Evolutionary conservation across 2,797 vertebrate genomes (phyloP), one percentile per base, ranked within the genome.

Genomic region (Chelon labrosus): DNA sequence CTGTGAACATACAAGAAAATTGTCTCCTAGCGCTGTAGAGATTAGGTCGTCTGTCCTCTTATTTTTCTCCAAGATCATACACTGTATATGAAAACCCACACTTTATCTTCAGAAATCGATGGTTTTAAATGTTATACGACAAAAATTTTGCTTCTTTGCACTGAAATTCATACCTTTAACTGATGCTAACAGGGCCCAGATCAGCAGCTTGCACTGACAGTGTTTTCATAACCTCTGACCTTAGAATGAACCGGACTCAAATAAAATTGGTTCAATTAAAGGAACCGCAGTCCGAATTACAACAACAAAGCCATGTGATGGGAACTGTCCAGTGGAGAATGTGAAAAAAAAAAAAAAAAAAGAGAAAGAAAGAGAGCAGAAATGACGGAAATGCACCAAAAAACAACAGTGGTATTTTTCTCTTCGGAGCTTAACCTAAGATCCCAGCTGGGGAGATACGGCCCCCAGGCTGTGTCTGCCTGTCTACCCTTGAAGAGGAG

Each of bases 361-460:
- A 35, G n/a, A n/a, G n/a, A 35, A 35, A 71, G 81, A 81, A n/a
- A 64, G 54, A 66, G 50, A 79, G 73, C 46, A 65, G 70, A 49
- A 41, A 62, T 51, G 46, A 68, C 78, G 77, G 77, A 80, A 75
- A 75, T 72, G 73, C 68, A 68, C 47, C 66, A 75, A 80, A 70
- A 58, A 80, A 83, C 81, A 87, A 68, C 76, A 50, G 42, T 70
- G 80, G 65, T 86, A 70, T 91, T 89, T 88, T 88, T 84, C 76
- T 77, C 71, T 85, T 80, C 72, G 47, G 85, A 88, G 80, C 80
- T 89, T 88, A 89, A 90, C 78, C 84, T 73, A 87, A 88, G 90
- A 87, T 84, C 86, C 77, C 79, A 88, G 85, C 80, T 84, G 88
- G 84, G 77, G 86, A 91, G 84, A 85, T 76, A 44, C 65, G 82